Conservation (phyloP, 53 echinoderm and acorn worm genomes). For the Crossaster papposus region DNA sequence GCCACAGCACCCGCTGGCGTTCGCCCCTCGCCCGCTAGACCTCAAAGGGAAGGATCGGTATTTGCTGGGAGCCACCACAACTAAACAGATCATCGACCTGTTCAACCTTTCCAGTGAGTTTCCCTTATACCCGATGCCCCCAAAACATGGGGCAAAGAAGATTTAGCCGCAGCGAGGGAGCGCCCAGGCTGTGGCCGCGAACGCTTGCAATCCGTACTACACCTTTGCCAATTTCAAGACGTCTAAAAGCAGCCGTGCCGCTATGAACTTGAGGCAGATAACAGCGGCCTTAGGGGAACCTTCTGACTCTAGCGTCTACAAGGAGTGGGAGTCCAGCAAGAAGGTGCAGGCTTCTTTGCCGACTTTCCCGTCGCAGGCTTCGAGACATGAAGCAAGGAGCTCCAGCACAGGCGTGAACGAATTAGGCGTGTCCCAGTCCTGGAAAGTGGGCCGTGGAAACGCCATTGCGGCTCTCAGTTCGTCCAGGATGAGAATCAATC, state of each 20-base stretch:
- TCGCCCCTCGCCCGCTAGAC: constrained; percentile 78
- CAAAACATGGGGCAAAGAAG: constrained; percentile 40
- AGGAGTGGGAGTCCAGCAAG: constrained; percentile 58
- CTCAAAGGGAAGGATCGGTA: constrained; percentile 67
- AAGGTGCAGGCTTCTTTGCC: constrained; percentile 15
- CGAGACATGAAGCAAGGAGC: constrained; percentile 2
- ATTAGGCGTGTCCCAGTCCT: constrained; percentile 17
- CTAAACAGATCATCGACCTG: constrained; percentile 84
- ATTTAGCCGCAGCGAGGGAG: constrained; percentile 14
- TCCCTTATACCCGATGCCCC: constrained; percentile 61
- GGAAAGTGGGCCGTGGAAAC: constrained; percentile 23
- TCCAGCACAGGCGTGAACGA: constrained; percentile 33
- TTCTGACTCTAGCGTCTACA: constrained; percentile 63
- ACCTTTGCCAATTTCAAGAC: constrained; percentile 51
- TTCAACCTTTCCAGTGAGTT: constrained; percentile 65
- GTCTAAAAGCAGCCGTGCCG: constrained; percentile 77
- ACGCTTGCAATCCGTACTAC: constrained; percentile 31
- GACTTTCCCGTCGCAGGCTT: not conserved
- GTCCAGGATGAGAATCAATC: constrained; percentile 23
- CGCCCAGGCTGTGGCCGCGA: constrained; percentile 36
- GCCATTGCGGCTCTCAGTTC: constrained; percentile 49
- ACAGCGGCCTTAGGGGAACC: constrained; percentile 81
- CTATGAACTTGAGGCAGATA: constrained; percentile 84
- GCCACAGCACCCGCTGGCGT: constrained; percentile 51
- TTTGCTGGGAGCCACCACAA: constrained; percentile 75